Evolutionary conservation across 2,888 invertebrate genomes (phyloP).

Genomic region (Taphrorychus bicolor): DNA sequence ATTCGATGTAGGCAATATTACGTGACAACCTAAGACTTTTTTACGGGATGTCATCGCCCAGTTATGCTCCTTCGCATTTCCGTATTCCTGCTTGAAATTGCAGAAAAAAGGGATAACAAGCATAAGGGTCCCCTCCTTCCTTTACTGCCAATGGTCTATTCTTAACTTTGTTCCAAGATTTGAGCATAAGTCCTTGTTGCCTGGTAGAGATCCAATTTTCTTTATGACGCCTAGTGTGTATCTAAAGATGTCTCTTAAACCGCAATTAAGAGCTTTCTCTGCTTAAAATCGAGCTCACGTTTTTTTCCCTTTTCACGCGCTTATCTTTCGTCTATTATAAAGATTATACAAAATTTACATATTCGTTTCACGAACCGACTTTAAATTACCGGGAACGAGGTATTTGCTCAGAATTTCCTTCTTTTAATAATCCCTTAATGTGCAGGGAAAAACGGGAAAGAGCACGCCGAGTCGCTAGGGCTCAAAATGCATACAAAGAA

Average conservation of each 20-base stretch:
- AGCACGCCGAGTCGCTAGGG: constrained; percentile 14
- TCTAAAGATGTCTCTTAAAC: background rate
- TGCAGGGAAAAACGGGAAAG: constrained; percentile 22
- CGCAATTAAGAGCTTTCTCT: background rate
- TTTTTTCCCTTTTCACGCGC: constrained; percentile 13
- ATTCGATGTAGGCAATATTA: too few relatives aligned
- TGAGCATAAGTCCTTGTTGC: too few relatives aligned
- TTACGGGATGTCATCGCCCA: too few relatives aligned
- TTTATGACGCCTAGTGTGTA: too few relatives aligned
- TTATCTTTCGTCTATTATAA: constrained; percentile 37
- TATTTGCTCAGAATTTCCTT: constrained; percentile 39
- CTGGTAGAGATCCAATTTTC: too few relatives aligned
- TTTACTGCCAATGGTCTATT: too few relatives aligned
- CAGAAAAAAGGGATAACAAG: constrained; percentile 3
- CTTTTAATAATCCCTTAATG: constrained; percentile 37
- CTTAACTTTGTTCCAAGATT: too few relatives aligned
- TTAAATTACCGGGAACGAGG: constrained; percentile 37
- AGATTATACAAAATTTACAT: constrained; percentile 39
- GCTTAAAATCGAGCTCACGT: background rate
- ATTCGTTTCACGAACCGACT: constrained; percentile 39
- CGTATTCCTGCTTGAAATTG: background rate
- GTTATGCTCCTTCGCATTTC: too few relatives aligned
- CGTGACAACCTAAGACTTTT: too few relatives aligned
- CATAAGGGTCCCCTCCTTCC: background rate
- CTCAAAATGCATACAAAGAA: constrained; percentile 23